These are phyloP conservation scores for Melopsittacus undulatus DNA, from an alignment of 2,797 vertebrate genomes.

Conservation along the genomic window DNA sequence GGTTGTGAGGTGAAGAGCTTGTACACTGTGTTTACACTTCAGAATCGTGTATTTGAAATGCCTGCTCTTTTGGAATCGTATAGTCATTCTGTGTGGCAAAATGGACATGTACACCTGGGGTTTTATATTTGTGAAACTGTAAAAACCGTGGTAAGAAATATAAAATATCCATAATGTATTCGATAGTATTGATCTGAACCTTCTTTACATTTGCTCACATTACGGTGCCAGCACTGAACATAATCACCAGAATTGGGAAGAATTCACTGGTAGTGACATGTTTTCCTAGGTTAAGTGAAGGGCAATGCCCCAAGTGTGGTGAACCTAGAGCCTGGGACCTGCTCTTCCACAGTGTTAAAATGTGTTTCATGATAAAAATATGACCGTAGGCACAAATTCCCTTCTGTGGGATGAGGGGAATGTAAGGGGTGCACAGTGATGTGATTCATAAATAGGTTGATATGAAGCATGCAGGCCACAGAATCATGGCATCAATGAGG, in stretches of 20 bases:
- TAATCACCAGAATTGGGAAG: not conserved
- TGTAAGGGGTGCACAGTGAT: not conserved
- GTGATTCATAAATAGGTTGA: not conserved
- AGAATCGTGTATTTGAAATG: slow-evolving; percentile 68
- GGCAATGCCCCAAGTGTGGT: not conserved
- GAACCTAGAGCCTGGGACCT: not conserved
- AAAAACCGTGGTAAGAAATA: slow-evolving; percentile 67
- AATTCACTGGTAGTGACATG: not conserved
- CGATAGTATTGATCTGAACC: not conserved
- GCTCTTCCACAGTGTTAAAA: not conserved
- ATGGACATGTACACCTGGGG: slow-evolving; percentile 46
- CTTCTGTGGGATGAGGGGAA: not conserved
- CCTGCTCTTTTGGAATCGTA: slow-evolving; percentile 74
- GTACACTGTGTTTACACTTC: slow-evolving; percentile 75
- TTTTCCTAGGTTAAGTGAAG: not conserved
- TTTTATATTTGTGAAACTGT: slow-evolving; percentile 73
- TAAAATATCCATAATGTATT: slow-evolving; percentile 50
- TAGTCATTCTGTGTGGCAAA: slow-evolving; percentile 62
- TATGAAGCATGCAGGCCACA: not conserved
- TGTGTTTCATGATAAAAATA: not conserved
- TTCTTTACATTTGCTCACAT: not conserved
- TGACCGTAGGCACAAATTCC: not conserved
- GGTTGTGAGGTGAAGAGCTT: slow-evolving; percentile 59
- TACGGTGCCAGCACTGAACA: not conserved
- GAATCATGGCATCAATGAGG: not conserved